Conservation (phyloP, 2,888 invertebrate genomes). For the Psylliodes chrysocephalus region DNA sequence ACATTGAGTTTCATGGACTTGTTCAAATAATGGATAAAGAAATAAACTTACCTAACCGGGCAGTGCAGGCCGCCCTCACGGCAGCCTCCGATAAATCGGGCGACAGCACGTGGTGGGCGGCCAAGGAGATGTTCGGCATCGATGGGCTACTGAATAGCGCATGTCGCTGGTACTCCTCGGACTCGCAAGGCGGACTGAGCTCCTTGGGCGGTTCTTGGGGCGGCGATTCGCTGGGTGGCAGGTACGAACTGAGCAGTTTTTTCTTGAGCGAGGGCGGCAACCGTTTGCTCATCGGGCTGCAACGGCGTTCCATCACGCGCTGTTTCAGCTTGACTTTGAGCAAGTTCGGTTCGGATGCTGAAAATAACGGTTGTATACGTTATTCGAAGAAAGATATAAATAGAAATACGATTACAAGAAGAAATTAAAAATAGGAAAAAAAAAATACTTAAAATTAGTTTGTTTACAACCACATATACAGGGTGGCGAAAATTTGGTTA, state of each 20-base stretch:
- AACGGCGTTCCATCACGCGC: slow-evolving; percentile 94
- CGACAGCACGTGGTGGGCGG: slow-evolving; percentile 61
- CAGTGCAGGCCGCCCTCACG: slow-evolving; percentile 77
- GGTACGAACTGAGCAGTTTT: slow-evolving; percentile 70
- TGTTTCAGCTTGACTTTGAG: slow-evolving; percentile 93
- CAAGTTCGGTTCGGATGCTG: slow-evolving; percentile 97
- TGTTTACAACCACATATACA: no score
- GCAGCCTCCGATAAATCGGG: slow-evolving; percentile 80
- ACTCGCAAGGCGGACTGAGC: slow-evolving; percentile 68
- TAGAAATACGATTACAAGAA: no score
- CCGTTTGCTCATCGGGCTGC: slow-evolving; percentile 89
- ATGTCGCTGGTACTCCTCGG: slow-evolving; percentile 72
- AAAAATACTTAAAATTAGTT: no score
- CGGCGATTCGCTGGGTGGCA: slow-evolving; percentile 75
- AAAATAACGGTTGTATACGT: no score
- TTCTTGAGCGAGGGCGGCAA: slow-evolving; percentile 81
- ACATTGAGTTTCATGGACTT: no score
- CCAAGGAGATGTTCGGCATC: slow-evolving; percentile 96
- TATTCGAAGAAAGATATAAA: no score
- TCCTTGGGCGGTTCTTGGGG: slow-evolving; percentile 63
- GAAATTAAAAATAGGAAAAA: no score
- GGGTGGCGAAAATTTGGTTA: no score
- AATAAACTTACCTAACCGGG: slow-evolving; percentile 66
- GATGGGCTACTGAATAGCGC: slow-evolving; percentile 93
- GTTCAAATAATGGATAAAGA: no score